phyloP scores from a whole-genome alignment of 2,797 vertebrate species.

The Xiphophorus birchmanni region DNA sequence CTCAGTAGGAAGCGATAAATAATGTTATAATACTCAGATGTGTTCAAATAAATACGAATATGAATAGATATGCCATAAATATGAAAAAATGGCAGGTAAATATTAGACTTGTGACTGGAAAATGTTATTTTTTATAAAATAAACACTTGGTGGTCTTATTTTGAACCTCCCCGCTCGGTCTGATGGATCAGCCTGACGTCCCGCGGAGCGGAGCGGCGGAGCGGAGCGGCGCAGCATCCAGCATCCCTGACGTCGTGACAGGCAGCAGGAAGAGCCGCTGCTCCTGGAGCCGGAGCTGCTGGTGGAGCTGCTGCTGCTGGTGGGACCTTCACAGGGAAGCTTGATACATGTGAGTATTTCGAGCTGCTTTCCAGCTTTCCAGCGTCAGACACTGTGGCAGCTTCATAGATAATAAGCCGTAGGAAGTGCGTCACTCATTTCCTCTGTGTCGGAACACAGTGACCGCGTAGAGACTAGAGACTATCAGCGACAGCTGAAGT shows the following conservation, averaged over 20 bases:
- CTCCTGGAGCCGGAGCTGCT: neutral
- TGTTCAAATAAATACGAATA: neutral
- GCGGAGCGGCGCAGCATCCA: neutral
- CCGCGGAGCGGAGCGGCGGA: no score
- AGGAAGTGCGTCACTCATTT: neutral
- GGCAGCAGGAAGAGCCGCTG: neutral
- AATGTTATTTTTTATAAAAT: neutral
- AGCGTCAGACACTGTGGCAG: neutral
- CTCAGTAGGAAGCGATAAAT: no score
- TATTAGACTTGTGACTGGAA: neutral
- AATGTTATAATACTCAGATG: no score
- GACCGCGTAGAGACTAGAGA: no score
- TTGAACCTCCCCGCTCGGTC: neutral
- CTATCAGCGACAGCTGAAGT: neutral
- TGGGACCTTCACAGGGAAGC: neutral
- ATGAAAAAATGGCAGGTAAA: neutral
- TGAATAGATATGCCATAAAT: no score
- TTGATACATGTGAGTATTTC: neutral
- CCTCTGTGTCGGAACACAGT: neutral
- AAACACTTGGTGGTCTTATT: fast-evolving
- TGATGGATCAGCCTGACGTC: no score
- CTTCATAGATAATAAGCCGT: neutral
- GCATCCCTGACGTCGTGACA: constrained; percentile 3
- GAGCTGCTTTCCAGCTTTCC: neutral
- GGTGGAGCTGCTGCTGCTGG: no score